Percentiles rank a stretch among this genome's conserved stretches.
These are phyloP conservation scores for Eupithecia dodoneata DNA, from an alignment of 2,888 invertebrate species.

Conservation along the genomic window DNA sequence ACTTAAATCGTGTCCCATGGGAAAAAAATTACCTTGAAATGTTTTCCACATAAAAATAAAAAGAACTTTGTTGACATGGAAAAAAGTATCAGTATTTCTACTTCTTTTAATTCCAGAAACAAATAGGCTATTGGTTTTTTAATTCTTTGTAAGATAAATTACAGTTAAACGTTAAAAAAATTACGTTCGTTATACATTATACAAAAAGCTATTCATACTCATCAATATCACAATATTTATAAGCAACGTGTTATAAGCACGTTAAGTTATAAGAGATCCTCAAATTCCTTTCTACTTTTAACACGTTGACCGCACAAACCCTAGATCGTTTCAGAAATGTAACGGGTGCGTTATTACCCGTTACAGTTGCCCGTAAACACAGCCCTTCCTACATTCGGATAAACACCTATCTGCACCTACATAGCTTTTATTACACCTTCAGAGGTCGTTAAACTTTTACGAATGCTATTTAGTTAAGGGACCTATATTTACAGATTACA, in stretches of 20 bases:
- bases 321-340: conserved; percentile 48
- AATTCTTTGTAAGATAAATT: too few relatives aligned
- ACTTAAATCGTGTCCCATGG: neutral
- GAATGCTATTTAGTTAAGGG: conserved; percentile 44
- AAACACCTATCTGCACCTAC: conserved; percentile 16
- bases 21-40: neutral
- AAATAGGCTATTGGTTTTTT: too few relatives aligned
- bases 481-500: conserved; percentile 15
- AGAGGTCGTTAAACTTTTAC: conserved; percentile 48
- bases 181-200: too few relatives aligned
- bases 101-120: neutral
- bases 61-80: neutral
- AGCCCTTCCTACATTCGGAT: conserved; percentile 3
- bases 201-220: too few relatives aligned
- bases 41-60: neutral
- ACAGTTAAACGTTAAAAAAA: too few relatives aligned
- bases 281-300: neutral
- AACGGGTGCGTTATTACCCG: conserved; percentile 47
- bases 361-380: conserved; percentile 16
- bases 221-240: neutral
- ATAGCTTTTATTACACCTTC: conserved; percentile 46
- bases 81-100: neutral
- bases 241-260: neutral
- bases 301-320: neutral
- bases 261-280: too few relatives aligned